These are phyloP conservation scores for Panthera uncia DNA, from an alignment of 2,113 vertebrate genomes.

Conservation along the genomic window DNA sequence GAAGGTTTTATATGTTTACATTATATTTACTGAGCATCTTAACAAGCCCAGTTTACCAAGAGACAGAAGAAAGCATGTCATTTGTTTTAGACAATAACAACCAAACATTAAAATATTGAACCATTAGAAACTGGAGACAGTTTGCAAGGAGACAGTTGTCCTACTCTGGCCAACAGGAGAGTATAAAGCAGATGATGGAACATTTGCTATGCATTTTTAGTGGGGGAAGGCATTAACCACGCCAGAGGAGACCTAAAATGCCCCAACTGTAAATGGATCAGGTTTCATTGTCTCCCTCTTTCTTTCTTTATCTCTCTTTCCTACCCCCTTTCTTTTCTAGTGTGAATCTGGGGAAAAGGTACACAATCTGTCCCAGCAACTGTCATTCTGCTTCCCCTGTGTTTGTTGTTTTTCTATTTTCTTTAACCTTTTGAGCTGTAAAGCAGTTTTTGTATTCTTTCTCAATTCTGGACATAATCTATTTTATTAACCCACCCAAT, in stretches of 20 bases:
- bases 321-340: not conserved
- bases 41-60: not conserved
- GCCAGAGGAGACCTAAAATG: not conserved
- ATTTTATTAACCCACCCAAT: not conserved
- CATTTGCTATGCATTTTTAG: not conserved
- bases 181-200: not conserved
- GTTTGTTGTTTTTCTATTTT: conserved; percentile 63
- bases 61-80: not conserved
- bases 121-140: not conserved
- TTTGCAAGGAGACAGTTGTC: not conserved
- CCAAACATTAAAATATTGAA: conserved; percentile 8
- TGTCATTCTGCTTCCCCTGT: conserved; percentile 43
- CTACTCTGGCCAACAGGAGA: not conserved
- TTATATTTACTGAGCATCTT: not conserved
- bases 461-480: not conserved
- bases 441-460: not conserved
- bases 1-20: not conserved
- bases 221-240: not conserved
- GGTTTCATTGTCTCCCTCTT: not conserved
- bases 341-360: conserved; percentile 34
- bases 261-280: not conserved
- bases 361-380: conserved; percentile 58
- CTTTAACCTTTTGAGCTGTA: conserved; percentile 6
- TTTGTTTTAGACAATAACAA: not conserved
- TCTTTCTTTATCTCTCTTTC: not conserved